These are phyloP conservation scores for Himalopsyche anomala DNA, from an alignment of 2,888 invertebrate species.

Conservation along the genomic window DNA sequence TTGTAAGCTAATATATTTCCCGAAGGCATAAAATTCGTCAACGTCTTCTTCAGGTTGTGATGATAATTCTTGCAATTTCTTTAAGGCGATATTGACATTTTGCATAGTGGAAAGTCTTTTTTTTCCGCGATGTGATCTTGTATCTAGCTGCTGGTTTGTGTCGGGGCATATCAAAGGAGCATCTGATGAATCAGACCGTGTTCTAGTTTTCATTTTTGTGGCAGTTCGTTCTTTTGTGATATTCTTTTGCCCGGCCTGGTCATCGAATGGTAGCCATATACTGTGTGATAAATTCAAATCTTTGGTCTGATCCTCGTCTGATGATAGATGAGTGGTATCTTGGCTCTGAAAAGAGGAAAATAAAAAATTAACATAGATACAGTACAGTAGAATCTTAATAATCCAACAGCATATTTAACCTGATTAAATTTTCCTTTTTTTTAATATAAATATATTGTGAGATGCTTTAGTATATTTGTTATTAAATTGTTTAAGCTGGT, in stretches of 20 bases:
- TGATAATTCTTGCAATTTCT: constrained; percentile 5
- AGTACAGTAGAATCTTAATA: no score
- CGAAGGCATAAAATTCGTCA: not conserved
- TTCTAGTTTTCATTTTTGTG: constrained; percentile 22
- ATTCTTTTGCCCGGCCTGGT: not conserved
- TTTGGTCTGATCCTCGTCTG: not conserved
- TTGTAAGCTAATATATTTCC: constrained; percentile 20
- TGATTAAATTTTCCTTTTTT: no score
- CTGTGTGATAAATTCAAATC: not conserved
- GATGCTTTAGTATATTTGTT: no score
- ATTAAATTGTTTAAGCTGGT: no score
- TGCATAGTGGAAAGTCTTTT: constrained; percentile 24
- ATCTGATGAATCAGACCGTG: not conserved
- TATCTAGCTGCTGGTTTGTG: not conserved
- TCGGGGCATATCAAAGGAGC: constrained; percentile 5
- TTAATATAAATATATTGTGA: no score
- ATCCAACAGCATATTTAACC: no score
- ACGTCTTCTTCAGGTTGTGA: constrained; percentile 24
- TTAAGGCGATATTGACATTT: not conserved
- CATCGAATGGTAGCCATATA: constrained; percentile 22
- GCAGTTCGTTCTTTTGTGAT: not conserved
- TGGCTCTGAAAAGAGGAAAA: not conserved
- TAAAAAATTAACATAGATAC: no score
- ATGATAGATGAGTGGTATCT: constrained; percentile 3
- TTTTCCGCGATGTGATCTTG: not conserved